Evolutionary conservation across 2,113 vertebrate species (phyloP).

Genomic region (Lophura nycthemera): DNA sequence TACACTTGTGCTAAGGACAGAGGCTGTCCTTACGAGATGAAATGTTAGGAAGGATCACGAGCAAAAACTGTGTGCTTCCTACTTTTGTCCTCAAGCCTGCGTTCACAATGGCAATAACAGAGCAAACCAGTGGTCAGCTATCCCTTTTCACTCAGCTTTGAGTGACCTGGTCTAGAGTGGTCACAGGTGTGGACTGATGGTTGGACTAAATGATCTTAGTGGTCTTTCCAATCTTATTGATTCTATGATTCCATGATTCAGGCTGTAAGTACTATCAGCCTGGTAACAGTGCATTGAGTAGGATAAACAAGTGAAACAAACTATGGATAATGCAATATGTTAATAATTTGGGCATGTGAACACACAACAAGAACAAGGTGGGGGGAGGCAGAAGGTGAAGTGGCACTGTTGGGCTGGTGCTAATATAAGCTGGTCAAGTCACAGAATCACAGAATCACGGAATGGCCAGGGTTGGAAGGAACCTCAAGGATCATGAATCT

Average conservation of each 20-base stretch:
- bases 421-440: background rate
- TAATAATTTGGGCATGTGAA: background rate
- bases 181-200: no score
- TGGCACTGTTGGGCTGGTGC: background rate
- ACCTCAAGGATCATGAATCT: no score
- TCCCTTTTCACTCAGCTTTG: background rate
- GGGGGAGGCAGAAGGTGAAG: background rate
- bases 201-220: no score
- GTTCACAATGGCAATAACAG: background rate
- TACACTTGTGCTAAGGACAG: background rate
- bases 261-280: accelerated
- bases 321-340: background rate
- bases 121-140: background rate
- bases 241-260: no score
- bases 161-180: no score
- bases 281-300: background rate
- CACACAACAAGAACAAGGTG: background rate
- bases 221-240: no score
- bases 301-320: background rate
- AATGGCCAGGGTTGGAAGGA: no score
- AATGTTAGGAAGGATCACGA: background rate
- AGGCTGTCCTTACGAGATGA: background rate
- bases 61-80: background rate
- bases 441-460: background rate
- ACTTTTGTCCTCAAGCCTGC: background rate